Percentiles rank a stretch among this genome's conserved stretches.
Conservation (phyloP, 2,113 vertebrate genomes). For the Halcyon senegalensis region DNA sequence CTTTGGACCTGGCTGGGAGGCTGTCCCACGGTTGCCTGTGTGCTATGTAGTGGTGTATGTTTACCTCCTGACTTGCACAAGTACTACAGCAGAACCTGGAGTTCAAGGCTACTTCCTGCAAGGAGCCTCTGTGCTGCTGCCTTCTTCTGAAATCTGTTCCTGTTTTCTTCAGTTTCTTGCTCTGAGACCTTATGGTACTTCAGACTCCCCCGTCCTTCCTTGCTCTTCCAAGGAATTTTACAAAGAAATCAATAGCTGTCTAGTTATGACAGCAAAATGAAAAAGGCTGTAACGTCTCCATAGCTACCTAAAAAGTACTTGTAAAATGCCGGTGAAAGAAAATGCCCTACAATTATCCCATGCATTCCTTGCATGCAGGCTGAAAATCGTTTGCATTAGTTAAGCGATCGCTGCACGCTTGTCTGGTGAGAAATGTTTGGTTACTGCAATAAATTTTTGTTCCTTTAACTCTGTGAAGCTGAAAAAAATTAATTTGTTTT, state of each 20-base stretch:
- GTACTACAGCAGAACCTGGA: neutral
- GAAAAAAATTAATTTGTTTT: constrained; percentile 2
- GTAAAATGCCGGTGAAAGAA: neutral
- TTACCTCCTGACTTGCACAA: neutral
- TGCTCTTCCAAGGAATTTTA: constrained; percentile 8
- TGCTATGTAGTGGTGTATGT: neutral
- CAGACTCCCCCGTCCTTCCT: neutral
- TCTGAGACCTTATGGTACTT: neutral
- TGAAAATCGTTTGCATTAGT: constrained; percentile 51
- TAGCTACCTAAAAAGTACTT: constrained; percentile 41
- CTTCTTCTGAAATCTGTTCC: neutral
- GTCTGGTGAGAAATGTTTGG: neutral
- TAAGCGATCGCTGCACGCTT: neutral
- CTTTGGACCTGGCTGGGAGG: neutral
- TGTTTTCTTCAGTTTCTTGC: neutral
- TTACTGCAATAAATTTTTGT: neutral
- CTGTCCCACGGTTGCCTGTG: neutral
- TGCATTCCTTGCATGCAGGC: constrained; percentile 20
- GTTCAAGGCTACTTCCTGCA: neutral
- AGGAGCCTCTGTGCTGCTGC: accelerated
- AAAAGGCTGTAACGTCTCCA: constrained; percentile 20
- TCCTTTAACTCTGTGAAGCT: neutral
- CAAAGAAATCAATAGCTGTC: constrained; percentile 24
- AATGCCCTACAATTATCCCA: constrained; percentile 8
- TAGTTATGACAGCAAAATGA: constrained; percentile 29